A percentile compares a stretch with the other conserved stretches of the same genome.
These are phyloP conservation scores for Rhabdophis nuchalis DNA, from an alignment of 2,797 vertebrate genomes.

Conservation along the genomic window DNA sequence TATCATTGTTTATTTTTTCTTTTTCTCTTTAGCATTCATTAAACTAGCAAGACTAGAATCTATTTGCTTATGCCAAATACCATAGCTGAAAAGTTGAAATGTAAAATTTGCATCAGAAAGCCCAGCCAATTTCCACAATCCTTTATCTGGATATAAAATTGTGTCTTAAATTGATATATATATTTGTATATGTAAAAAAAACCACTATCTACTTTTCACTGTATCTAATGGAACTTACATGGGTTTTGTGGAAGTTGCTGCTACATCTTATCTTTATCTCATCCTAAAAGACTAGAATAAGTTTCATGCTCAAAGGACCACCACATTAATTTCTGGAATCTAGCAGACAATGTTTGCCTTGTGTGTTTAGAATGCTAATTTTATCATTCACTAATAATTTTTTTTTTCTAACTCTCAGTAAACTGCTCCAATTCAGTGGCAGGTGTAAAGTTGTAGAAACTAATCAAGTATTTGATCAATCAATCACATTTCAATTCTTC, in stretches of 20 bases:
- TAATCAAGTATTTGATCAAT: neutral
- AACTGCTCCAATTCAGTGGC: neutral
- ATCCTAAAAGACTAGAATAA: neutral
- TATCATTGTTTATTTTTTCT: neutral
- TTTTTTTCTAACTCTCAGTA: neutral
- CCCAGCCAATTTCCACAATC: neutral
- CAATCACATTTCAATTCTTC: neutral
- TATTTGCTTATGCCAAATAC: neutral
- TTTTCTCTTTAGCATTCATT: constrained; percentile 16
- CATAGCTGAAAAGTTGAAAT: neutral
- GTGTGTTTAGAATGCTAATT: neutral
- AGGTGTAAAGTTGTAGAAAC: neutral
- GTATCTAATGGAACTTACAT: neutral
- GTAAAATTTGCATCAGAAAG: neutral
- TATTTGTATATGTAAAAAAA: neutral
- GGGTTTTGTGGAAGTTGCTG: neutral
- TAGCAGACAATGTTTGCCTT: neutral
- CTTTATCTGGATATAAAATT: neutral
- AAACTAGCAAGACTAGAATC: neutral
- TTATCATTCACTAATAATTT: neutral
- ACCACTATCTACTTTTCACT: neutral
- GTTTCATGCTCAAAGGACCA: neutral
- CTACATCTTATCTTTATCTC: neutral
- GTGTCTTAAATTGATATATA: neutral
- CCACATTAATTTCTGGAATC: neutral